phyloP scores from a whole-genome alignment of 1,140 invertebrate genomes.

The Aphidius gifuensis region DNA sequence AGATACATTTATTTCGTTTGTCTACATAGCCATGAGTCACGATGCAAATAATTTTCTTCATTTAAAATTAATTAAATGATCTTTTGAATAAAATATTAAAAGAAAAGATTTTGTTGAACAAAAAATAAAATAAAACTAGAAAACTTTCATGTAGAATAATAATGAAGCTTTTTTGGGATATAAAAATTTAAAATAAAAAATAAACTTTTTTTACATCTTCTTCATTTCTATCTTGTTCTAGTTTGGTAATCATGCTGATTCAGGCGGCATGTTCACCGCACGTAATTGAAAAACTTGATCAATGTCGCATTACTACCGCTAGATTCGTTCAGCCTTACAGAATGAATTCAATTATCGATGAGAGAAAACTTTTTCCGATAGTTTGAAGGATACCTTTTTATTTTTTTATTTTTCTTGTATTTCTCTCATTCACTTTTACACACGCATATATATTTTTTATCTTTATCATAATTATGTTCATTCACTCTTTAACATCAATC shows the following conservation, averaged over 20 bases:
- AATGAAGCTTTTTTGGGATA: constrained; percentile 4
- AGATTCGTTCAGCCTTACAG: constrained; percentile 13
- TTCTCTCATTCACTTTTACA: neutral
- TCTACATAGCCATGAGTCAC: no score
- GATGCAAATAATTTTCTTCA: no score
- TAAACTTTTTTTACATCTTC: constrained; percentile 7
- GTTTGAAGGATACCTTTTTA: constrained; percentile 14
- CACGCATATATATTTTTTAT: neutral
- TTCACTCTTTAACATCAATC: neutral
- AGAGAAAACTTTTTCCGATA: constrained; percentile 22
- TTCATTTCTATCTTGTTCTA: neutral
- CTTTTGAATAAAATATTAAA: no score
- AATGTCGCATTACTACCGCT: constrained; percentile 23
- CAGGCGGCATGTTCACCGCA: constrained; percentile 21
- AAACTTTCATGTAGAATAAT: neutral
- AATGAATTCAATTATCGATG: constrained; percentile 25
- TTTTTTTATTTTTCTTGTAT: neutral
- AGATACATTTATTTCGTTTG: no score
- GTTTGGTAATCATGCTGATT: constrained; percentile 24
- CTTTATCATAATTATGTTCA: constrained; percentile 7
- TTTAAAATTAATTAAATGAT: no score
- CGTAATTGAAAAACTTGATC: constrained; percentile 26
- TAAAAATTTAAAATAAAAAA: constrained; percentile 2
- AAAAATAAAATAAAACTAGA: no score
- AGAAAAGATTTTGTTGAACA: no score